Evolutionary conservation across 2,888 invertebrate genomes (phyloP), one percentile per base, ranked within the genome.

Genomic region (Ommatoiulus sabulosus): DNA sequence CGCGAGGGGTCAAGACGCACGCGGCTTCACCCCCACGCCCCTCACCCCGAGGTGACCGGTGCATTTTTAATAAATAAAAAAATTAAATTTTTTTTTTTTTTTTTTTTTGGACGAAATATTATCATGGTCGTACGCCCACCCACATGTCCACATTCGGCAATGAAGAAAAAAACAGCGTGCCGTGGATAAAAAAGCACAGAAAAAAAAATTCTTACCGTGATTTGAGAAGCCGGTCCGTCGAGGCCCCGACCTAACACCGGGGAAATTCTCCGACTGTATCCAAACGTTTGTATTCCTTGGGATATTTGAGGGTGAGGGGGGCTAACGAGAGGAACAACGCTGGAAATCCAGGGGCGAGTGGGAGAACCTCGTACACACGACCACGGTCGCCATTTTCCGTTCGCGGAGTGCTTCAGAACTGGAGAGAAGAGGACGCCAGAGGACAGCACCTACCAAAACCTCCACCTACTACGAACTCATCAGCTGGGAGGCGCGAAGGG

Each of bases 71-170:
- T n/a, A n/a, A n/a, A n/a, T n/a, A n/a, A n/a, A n/a, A n/a, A n/a
- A n/a, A n/a, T n/a, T n/a, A n/a, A n/a, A n/a, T n/a, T n/a, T n/a
- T n/a, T n/a, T n/a, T n/a, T n/a, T n/a, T n/a, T n/a, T n/a, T n/a
- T n/a, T n/a, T n/a, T n/a, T n/a, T n/a, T n/a, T n/a, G n/a, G n/a
- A n/a, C n/a, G n/a, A n/a, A n/a, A n/a, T n/a, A 46, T 46, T 46
- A 5, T 3, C 7, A n/a, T 3, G n/a, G 17, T 63, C 63, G 63
- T 63, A 17, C 63, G 63, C 63, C 63, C 63, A 63, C 63, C 63
- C 63, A 63, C 63, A 63, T 63, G 63, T 63, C 63, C 63, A 63
- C 63, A 63, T 63, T 63, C 63, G 63, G 63, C n/a, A 17, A 63
- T 63, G 20, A 20, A 3, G n/a, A 63, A 63, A 63, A 63, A 63